Evolutionary conservation across 1,140 invertebrate species (phyloP), one percentile per base, ranked within the genome.

Genomic region (Polypedilum pembai): DNA sequence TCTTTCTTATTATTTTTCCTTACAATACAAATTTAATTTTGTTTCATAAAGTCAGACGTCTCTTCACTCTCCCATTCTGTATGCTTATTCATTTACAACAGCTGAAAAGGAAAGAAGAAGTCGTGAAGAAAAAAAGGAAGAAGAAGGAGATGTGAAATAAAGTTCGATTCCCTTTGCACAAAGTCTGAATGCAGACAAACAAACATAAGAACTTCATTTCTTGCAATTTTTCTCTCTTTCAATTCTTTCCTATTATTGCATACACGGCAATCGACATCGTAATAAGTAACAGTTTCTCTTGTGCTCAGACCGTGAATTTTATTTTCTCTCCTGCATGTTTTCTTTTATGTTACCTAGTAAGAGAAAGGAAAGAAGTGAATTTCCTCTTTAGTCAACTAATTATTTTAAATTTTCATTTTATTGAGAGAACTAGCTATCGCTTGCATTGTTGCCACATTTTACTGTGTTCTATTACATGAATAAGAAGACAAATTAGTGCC

Each of bases 311-410:
- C 45, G 45, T 56, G 45, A 56, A 56, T 56, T 56, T 33, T 33
- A 33, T 33, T 33, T 33, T 33, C 24, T 56, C 45, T 56, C 45
- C 45, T 56, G 45, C 45, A 56, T 56, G 45, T 56, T 15, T 12
- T 15, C 3, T 56, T n/a, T 56, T 56, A 56, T 33, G 5, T 5
- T 33, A 56, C n/a, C n/a, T n/a, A n/a, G n/a, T n/a, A n/a, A n/a
- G n/a, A n/a, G n/a, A n/a, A 56, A 56, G 3, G 7, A 15, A 15
- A 15, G 1, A 56, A 56, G 45, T 56, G 45, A 56, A 56, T 69
- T 69, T 69, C 65, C 65, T 69, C 65, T 69, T 69, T 69, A 20
- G n/a, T 18, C 17, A 20, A 69, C 65, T 69, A 69, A 69, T 69
- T 69, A 69, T 69, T 21, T 20, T 18, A 3, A 69, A 69, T 69